Percentiles rank a stretch among this genome's conserved stretches.
Conservation (phyloP, 2,113 vertebrate genomes). For the Taxidea taxus region DNA sequence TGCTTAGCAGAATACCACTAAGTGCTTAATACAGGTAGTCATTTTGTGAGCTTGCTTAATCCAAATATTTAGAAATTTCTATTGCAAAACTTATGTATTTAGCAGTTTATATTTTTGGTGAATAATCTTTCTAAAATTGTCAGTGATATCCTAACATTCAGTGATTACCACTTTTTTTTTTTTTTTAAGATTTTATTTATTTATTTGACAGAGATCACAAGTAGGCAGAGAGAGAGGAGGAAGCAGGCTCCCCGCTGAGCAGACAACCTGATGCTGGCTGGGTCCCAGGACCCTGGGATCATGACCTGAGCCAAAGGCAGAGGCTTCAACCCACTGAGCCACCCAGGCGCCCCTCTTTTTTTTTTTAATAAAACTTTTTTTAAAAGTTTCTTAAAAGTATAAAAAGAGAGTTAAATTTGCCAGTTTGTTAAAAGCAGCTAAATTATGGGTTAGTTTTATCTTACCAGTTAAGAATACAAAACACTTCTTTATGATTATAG, state of each 20-base stretch:
- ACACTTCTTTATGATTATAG: constrained; percentile 71
- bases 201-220: too few relatives aligned
- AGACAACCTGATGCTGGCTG: too few relatives aligned
- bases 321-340: too few relatives aligned
- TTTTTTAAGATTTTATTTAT: too few relatives aligned
- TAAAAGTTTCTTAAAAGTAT: constrained; percentile 18
- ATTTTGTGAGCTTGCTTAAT: constrained; percentile 15
- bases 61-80: neutral
- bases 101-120: neutral
- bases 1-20: neutral
- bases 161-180: neutral
- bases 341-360: too few relatives aligned
- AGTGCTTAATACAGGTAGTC: neutral
- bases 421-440: neutral
- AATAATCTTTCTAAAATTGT: constrained; percentile 14
- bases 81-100: neutral
- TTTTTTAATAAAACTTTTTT: neutral
- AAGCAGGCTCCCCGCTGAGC: too few relatives aligned
- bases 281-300: too few relatives aligned
- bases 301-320: too few relatives aligned
- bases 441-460: constrained; percentile 22
- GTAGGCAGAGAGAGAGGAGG: too few relatives aligned
- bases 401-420: neutral
- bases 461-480: constrained; percentile 9
- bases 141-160: neutral